Percentiles rank a stretch among this genome's conserved stretches.
Conservation (phyloP, 2,888 invertebrate species). For the Drosophila meridionalis region DNA sequence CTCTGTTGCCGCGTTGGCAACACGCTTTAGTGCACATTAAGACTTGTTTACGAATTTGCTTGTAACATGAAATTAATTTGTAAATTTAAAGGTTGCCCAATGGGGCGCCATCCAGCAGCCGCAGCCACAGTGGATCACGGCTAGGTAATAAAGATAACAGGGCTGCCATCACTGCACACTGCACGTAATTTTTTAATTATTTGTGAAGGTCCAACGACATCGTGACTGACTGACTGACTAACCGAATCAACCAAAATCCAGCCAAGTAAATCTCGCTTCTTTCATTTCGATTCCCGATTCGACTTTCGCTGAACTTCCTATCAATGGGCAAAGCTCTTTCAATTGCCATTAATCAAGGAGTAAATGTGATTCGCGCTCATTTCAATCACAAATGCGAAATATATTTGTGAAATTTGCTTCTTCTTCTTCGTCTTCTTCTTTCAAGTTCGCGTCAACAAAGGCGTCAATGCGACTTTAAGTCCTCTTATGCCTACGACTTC, state of each 20-base stretch:
- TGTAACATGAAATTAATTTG: conserved; percentile 81
- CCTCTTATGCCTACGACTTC: conserved; percentile 38
- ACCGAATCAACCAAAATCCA: not conserved
- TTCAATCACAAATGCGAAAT: not conserved
- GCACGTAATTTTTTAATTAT: conserved; percentile 64
- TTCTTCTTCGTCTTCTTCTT: no score
- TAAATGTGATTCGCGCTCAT: not conserved
- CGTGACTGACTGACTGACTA: conserved; percentile 10
- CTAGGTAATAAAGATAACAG: conserved; percentile 7
- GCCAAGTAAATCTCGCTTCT: not conserved
- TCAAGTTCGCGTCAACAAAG: conserved; percentile 24
- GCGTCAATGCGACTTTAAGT: conserved; percentile 47
- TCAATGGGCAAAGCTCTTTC: not conserved
- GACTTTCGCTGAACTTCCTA: not conserved
- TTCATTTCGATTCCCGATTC: not conserved
- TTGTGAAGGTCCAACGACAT: conserved; percentile 6
- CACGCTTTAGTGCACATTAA: conserved; percentile 81
- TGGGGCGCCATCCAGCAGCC: conserved; percentile 45
- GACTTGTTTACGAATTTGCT: conserved; percentile 81
- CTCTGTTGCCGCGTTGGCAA: conserved; percentile 48
- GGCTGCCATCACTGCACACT: conserved; percentile 17
- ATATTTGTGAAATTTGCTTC: not conserved
- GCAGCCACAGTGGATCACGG: conserved; percentile 12
- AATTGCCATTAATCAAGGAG: conserved; percentile 4
- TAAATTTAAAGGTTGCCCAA: conserved; percentile 75